Base-by-base conservation (phyloP, 1,140 invertebrate genomes). In the Psilanteris sp. region DNA sequence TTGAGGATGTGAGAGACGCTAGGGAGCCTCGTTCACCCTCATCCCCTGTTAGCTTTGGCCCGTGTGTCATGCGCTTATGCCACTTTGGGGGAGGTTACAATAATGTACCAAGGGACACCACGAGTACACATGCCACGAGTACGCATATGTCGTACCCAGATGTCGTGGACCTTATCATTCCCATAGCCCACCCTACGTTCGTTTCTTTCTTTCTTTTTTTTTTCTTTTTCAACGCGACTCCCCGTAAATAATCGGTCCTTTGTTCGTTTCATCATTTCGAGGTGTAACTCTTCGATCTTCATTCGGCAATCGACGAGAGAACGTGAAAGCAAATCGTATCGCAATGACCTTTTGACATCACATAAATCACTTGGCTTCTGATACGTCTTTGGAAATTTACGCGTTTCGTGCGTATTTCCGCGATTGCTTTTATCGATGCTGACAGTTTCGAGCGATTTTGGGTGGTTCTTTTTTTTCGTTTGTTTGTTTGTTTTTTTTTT, bases 121-220 rank as follows among this genome's bases (percentile, higher is more conserved):
- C 46, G 64, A 76, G 59, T 76, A 74, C 77, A 81, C 78, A 79
- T 80, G 77, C 73, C 64, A 41, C 43, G 52, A 57, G 66, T 74
- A 54, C 67, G 48, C 78, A 83, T 81, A 85, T 83, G 79, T 79
- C 67, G 76, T 39, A 73, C 78, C 77, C 82, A 85, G 81, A 83
- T 85, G 83, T 79, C 68, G 16, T 71, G 59, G 52, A 72, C 75
- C 75, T 82, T 83, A 82, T 82, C 72, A 71, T 77, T 68, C 44
- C 50, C 68, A 54, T 59, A 59, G 36, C 54, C 54, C 48, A 50
- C 14, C 18, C 31, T 18, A 34, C 34, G n/a, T n/a, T n/a, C n/a
- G n/a, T n/a, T n/a, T n/a, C n/a, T n/a, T n/a, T n/a, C n/a, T n/a
- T 8, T 5, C 16, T 36, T n/a, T 22, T 32, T 29, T 36, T 9